These are phyloP conservation scores for Ceraclea dissimilis DNA, from an alignment of 2,888 invertebrate genomes.

Conservation along the genomic window DNA sequence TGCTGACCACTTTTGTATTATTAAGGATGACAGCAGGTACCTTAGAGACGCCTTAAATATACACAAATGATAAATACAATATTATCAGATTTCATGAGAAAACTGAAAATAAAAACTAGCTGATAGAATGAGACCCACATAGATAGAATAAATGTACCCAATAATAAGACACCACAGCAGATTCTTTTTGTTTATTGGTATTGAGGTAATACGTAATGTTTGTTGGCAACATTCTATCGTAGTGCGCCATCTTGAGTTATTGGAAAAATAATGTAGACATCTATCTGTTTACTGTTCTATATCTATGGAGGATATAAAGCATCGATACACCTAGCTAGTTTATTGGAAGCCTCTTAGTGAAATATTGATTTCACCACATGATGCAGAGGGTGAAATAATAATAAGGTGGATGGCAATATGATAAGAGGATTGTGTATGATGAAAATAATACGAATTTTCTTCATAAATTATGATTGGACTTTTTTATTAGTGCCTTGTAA, in stretches of 20 bases:
- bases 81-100: too few species aligned
- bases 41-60: too few species aligned
- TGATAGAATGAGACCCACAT: too few species aligned
- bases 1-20: too few species aligned
- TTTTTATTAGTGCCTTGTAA: too few species aligned
- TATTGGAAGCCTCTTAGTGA: not conserved
- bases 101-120: too few species aligned
- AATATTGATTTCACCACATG: not conserved
- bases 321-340: not conserved
- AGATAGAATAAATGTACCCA: too few species aligned
- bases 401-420: not conserved
- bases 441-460: not conserved
- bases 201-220: too few species aligned
- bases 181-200: too few species aligned
- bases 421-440: not conserved
- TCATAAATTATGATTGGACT: too few species aligned
- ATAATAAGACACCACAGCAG: not conserved
- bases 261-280: not conserved
- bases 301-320: not conserved
- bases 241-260: not conserved
- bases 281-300: not conserved
- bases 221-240: not conserved
- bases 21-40: too few species aligned
- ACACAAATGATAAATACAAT: too few species aligned
- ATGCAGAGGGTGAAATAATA: not conserved